phyloP scores from a whole-genome alignment of 1,140 invertebrate genomes.

The Cheumatopsyche charites region DNA sequence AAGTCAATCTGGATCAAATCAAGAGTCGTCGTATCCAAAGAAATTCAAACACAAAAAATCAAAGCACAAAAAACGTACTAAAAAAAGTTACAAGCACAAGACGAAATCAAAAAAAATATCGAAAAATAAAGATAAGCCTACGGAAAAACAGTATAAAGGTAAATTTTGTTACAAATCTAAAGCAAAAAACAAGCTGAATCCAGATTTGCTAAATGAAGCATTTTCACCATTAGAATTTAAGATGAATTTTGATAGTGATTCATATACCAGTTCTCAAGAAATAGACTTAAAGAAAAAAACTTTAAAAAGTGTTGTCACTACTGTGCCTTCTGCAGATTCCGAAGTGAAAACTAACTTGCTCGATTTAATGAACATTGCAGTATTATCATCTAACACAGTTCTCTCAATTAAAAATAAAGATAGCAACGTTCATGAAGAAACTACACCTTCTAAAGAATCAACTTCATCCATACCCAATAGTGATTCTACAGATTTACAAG shows the following conservation, averaged over 20 bases:
- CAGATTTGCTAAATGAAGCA: slow-evolving; percentile 11
- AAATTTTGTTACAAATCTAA: slow-evolving; percentile 40
- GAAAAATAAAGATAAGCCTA: slow-evolving; percentile 36
- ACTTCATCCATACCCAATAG: too few relatives aligned
- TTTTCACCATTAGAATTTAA: slow-evolving; percentile 1
- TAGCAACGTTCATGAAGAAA: not conserved
- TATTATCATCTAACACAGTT: slow-evolving; percentile 34
- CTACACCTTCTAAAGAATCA: too few relatives aligned
- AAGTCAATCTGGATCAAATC: not conserved
- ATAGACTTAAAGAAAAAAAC: not conserved
- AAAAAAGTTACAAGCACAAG: slow-evolving; percentile 32
- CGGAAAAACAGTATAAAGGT: slow-evolving; percentile 24
- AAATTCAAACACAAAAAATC: slow-evolving; percentile 40
- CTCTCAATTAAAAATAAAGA: slow-evolving; percentile 34
- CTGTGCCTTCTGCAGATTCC: not conserved
- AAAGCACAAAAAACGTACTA: slow-evolving; percentile 36
- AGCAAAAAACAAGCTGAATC: slow-evolving; percentile 31
- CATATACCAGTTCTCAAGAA: not conserved
- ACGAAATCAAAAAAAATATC: slow-evolving; percentile 38
- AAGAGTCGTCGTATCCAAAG: not conserved
- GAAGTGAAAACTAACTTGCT: slow-evolving; percentile 29
- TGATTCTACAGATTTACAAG: too few relatives aligned
- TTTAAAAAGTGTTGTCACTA: slow-evolving; percentile 29
- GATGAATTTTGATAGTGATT: not conserved
- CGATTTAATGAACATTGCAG: slow-evolving; percentile 32